Percentiles rank a stretch among this genome's conserved stretches.
These are phyloP conservation scores for Indicator indicator DNA, from an alignment of 2,113 vertebrate species.

Conservation along the genomic window DNA sequence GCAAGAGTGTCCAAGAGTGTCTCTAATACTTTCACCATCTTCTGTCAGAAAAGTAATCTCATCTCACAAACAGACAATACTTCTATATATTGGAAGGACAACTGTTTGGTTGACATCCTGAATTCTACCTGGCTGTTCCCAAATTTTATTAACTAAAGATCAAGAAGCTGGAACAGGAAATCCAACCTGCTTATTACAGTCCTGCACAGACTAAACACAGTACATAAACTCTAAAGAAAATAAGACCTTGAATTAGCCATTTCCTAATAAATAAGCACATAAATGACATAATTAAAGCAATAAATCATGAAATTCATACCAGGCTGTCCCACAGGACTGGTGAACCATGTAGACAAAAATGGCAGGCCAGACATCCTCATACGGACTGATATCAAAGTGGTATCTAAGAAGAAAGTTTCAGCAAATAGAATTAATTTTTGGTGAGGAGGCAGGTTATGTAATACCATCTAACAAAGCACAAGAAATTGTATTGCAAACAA, in stretches of 20 bases:
- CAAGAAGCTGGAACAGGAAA: neutral
- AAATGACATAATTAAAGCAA: neutral
- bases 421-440: slow-evolving; percentile 26
- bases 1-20: neutral
- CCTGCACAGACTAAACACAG: neutral
- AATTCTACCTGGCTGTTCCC: neutral
- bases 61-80: neutral
- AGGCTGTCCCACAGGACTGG: slow-evolving; percentile 91
- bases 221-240: neutral
- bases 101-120: neutral
- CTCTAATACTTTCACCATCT: neutral
- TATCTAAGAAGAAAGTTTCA: slow-evolving; percentile 79
- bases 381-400: slow-evolving; percentile 96
- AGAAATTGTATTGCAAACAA: slow-evolving; percentile 28
- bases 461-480: slow-evolving; percentile 45
- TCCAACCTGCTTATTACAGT: neutral
- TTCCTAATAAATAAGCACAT: neutral
- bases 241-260: neutral
- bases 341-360: slow-evolving; percentile 98
- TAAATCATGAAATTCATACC: slow-evolving; percentile 77
- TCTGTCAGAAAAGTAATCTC: neutral
- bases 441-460: slow-evolving; percentile 52
- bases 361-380: slow-evolving; percentile 96
- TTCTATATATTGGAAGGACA: neutral
- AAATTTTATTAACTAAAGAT: neutral